Conservation (phyloP, 2,797 vertebrate genomes). For the Ispidina picta region DNA sequence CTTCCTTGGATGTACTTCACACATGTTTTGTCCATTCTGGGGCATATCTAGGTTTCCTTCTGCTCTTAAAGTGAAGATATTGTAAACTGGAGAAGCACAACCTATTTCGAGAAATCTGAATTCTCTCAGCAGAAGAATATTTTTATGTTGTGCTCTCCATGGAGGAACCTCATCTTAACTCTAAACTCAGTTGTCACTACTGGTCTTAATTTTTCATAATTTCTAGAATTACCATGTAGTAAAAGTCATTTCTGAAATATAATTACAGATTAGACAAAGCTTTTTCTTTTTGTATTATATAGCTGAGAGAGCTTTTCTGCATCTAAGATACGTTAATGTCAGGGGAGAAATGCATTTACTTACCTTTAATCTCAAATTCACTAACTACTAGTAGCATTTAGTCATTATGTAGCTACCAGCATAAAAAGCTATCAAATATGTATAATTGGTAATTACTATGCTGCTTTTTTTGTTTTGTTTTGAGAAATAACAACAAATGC, state of each 20-base stretch:
- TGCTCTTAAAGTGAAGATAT: not conserved
- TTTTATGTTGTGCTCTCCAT: not conserved
- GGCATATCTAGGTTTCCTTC: not conserved
- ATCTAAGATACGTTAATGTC: constrained; percentile 43
- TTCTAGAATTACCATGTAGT: constrained; percentile 47
- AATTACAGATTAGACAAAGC: constrained; percentile 39
- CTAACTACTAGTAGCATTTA: constrained; percentile 53
- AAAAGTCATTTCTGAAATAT: constrained; percentile 55
- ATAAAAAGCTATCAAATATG: not conserved
- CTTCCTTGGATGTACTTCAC: not conserved
- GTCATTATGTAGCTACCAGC: constrained; percentile 20
- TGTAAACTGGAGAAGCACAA: not conserved
- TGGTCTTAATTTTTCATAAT: constrained; percentile 49
- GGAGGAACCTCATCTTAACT: not conserved
- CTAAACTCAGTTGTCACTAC: not conserved
- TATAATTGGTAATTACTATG: constrained; percentile 24
- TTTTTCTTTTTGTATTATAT: constrained; percentile 35
- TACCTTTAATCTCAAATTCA: constrained; percentile 59
- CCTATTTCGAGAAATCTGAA: not conserved
- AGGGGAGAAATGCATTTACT: constrained; percentile 4
- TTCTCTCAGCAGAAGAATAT: not conserved
- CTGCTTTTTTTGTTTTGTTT: not conserved
- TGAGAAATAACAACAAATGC: not conserved
- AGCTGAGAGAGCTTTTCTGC: constrained; percentile 28
- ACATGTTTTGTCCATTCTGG: not conserved